Conservation (phyloP, 1,140 invertebrate species). For the Trachymyrmex cornetzi region DNA sequence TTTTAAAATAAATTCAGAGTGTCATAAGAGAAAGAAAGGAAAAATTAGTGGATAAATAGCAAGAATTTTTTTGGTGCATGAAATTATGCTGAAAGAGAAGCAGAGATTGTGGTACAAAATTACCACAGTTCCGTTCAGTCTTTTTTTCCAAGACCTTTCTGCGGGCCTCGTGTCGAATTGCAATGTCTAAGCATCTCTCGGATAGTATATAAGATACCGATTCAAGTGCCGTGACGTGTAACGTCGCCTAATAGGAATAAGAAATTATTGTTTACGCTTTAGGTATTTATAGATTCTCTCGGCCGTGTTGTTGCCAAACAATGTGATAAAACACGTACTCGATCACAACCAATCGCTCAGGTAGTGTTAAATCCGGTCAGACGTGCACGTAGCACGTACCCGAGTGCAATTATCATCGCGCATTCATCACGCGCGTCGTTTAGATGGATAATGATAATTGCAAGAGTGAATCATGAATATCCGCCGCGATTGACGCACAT, state of each 20-base stretch:
- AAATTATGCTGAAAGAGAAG: not conserved
- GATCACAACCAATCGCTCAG: slow-evolving; percentile 17
- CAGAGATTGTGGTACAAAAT: not conserved
- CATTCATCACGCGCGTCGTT: slow-evolving; percentile 30
- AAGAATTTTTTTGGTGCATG: not conserved
- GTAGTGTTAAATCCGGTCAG: slow-evolving; percentile 19
- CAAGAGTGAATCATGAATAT: slow-evolving; percentile 37
- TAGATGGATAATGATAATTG: slow-evolving; percentile 42
- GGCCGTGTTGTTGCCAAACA: slow-evolving; percentile 58
- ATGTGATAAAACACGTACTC: slow-evolving; percentile 60
- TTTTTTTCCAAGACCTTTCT: not conserved
- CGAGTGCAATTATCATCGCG: slow-evolving; percentile 40
- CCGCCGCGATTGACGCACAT: slow-evolving; percentile 22
- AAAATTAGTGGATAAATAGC: not conserved
- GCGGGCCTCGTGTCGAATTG: not conserved
- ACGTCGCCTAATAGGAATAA: slow-evolving; percentile 14
- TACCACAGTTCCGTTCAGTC: not conserved
- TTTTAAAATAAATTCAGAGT: not conserved
- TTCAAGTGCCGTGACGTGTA: slow-evolving; percentile 11
- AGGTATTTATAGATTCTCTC: slow-evolving; percentile 60
- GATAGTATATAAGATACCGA: not conserved
- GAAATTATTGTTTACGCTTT: slow-evolving; percentile 35
- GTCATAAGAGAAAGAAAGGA: not conserved
- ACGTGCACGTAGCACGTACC: slow-evolving; percentile 4
- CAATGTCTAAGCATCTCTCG: not conserved